phyloP scores from a whole-genome alignment of 2,113 vertebrate genomes.

The Connochaetes taurinus region DNA sequence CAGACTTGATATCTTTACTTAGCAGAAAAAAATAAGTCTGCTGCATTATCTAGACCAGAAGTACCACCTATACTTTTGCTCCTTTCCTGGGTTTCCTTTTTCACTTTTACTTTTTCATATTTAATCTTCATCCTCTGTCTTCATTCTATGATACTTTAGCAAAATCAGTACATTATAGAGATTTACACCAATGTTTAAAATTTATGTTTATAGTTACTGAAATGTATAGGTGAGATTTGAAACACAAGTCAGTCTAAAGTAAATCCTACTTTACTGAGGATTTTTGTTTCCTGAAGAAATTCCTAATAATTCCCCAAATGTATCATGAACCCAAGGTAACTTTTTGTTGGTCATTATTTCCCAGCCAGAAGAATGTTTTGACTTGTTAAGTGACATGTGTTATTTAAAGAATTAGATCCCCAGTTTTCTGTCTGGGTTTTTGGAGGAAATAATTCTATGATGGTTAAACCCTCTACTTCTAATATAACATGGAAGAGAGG shows the following conservation, averaged over 20 bases:
- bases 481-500: background rate
- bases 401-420: background rate
- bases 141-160: background rate
- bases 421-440: background rate
- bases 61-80: background rate
- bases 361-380: background rate
- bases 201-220: background rate
- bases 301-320: background rate
- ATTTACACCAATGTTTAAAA: background rate
- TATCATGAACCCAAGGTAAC: background rate
- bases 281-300: background rate
- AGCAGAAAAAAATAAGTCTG: background rate
- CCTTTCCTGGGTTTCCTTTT: background rate
- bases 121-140: background rate
- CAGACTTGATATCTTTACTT: background rate
- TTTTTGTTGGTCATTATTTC: background rate
- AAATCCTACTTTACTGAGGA: background rate
- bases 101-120: background rate
- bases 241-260: background rate
- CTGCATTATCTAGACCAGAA: background rate
- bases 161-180: background rate
- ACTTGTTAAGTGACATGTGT: background rate
- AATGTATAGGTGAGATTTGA: background rate
- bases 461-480: background rate
- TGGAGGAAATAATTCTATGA: background rate